Percentiles rank a stretch among this genome's conserved stretches.
Evolutionary conservation across 1,140 invertebrate species (phyloP).

Genomic region (Epicauta chinensis): DNA sequence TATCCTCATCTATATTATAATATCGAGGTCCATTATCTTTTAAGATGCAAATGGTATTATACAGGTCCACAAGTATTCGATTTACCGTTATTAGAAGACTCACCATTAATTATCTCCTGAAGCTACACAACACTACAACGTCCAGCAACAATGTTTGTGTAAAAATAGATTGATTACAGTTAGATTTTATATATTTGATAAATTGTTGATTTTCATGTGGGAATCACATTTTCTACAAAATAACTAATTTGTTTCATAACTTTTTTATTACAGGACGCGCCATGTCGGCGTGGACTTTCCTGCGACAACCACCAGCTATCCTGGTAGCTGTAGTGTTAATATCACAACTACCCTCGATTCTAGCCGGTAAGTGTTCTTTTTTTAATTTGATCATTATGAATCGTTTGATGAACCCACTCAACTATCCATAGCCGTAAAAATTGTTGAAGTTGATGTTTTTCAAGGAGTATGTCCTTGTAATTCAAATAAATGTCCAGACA

Average conservation of each 20-base stretch:
- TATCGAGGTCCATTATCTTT: too few species aligned
- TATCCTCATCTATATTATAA: too few species aligned
- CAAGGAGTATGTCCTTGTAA: too few species aligned
- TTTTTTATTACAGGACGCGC: conserved; percentile 39
- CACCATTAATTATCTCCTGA: not conserved
- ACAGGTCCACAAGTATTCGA: too few species aligned
- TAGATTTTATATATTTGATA: not conserved
- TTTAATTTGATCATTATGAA: too few species aligned
- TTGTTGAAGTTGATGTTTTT: too few species aligned
- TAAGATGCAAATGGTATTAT: too few species aligned
- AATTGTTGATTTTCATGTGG: not conserved
- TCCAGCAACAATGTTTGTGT: not conserved
- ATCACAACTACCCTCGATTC: conserved; percentile 22
- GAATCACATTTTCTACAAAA: not conserved
- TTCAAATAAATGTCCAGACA: too few species aligned
- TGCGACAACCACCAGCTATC: conserved; percentile 29
- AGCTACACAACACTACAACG: not conserved
- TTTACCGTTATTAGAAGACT: not conserved
- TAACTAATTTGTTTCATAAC: not conserved
- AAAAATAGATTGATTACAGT: not conserved
- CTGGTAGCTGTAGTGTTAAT: conserved; percentile 29
- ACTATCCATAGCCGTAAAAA: too few species aligned
- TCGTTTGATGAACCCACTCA: too few species aligned
- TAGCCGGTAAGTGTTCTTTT: conserved; percentile 33
- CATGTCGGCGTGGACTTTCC: conserved; percentile 41